Percentiles rank a stretch among this genome's conserved stretches.
These are phyloP conservation scores for Scaptomyza parva DNA, from an alignment of 2,888 invertebrate species.

Conservation along the genomic window DNA sequence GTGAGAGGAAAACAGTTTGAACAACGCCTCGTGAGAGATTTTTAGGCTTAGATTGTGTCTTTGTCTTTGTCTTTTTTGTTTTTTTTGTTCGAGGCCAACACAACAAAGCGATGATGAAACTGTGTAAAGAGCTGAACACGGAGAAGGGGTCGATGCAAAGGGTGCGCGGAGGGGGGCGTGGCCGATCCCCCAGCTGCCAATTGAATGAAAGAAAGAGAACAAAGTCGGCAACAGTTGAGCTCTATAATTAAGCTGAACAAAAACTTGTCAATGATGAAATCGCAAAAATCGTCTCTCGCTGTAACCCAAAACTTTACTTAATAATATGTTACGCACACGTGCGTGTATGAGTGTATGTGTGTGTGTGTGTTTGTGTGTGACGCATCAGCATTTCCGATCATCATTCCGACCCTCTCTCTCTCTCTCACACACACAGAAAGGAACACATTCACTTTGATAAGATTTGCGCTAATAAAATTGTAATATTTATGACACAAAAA, in stretches of 20 bases:
- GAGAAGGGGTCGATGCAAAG: not conserved
- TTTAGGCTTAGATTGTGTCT: conserved; percentile 49
- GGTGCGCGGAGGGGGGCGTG: conserved; percentile 22
- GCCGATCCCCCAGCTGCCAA: conserved; percentile 57
- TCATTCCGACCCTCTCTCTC: too few relatives aligned
- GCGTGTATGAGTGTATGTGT: not conserved
- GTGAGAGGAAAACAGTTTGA: conserved; percentile 7
- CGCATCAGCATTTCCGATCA: conserved; percentile 45
- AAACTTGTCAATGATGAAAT: conserved; percentile 15
- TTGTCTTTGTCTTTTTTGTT: conserved; percentile 49
- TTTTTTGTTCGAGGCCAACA: too few relatives aligned
- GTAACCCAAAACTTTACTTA: conserved; percentile 35
- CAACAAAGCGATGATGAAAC: not conserved
- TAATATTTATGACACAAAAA: conserved; percentile 52
- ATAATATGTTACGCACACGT: conserved; percentile 24
- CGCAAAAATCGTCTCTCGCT: conserved; percentile 13
- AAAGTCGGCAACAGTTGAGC: conserved; percentile 57
- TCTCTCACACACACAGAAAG: not conserved
- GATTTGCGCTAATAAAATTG: conserved; percentile 50
- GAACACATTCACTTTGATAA: conserved; percentile 30
- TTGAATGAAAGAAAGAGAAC: conserved; percentile 1
- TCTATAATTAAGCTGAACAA: conserved; percentile 62
- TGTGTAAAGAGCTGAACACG: not conserved
- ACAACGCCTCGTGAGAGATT: conserved; percentile 25
- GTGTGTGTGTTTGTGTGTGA: not conserved